Percentiles rank a stretch among this genome's conserved stretches.
phyloP scores from a whole-genome alignment of 2,888 invertebrate species.

The Achlya flavicornis region DNA sequence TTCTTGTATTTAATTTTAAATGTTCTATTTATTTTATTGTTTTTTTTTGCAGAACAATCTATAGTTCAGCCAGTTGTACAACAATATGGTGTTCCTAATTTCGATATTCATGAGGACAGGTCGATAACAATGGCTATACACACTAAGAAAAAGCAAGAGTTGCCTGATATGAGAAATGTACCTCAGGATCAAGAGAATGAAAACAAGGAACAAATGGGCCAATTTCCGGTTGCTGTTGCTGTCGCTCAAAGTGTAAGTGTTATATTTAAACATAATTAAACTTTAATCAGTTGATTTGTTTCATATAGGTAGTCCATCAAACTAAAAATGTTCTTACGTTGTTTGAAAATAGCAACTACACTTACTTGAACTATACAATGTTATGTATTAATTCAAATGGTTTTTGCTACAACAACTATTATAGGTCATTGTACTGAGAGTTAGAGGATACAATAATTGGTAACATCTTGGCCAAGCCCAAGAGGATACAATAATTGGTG shows the following conservation, averaged over 20 bases:
- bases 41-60: slow-evolving; percentile 57
- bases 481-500: neutral
- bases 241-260: slow-evolving; percentile 58
- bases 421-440: neutral
- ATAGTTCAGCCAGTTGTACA: slow-evolving; percentile 75
- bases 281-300: neutral
- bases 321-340: neutral
- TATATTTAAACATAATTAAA: neutral
- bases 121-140: slow-evolving; percentile 78
- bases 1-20: neutral
- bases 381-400: neutral
- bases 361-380: neutral
- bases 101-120: slow-evolving; percentile 79
- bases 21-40: neutral
- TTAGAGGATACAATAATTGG: neutral
- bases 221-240: slow-evolving; percentile 48
- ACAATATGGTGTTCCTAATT: slow-evolving; percentile 74
- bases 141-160: slow-evolving; percentile 67
- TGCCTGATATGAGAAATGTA: slow-evolving; percentile 47
- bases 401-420: neutral
- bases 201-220: slow-evolving; percentile 39
- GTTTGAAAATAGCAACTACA: neutral
- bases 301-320: neutral
- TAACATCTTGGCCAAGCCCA: too few relatives aligned
- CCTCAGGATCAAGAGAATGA: slow-evolving; percentile 76